phyloP scores from a whole-genome alignment of 2,797 vertebrate genomes.

The Pseudochromis fuscus region DNA sequence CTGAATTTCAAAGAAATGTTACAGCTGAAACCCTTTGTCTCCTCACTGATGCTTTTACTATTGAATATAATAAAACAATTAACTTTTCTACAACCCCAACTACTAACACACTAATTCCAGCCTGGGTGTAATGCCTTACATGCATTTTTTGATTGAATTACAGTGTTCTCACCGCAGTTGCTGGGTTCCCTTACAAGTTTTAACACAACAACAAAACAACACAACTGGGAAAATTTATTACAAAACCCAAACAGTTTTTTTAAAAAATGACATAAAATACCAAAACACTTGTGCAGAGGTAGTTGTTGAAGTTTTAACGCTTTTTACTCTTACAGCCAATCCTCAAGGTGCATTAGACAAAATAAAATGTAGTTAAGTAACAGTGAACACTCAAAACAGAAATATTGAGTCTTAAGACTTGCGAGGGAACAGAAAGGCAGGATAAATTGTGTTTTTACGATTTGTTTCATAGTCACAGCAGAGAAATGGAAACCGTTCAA shows the following conservation, averaged over 20 bases:
- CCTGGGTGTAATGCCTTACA: background rate
- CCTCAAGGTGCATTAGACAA: background rate
- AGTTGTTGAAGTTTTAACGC: too few species aligned
- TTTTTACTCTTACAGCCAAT: background rate
- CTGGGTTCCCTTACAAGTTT: background rate
- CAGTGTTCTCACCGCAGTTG: background rate
- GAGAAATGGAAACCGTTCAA: slow-evolving; percentile 35
- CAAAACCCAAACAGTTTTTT: too few species aligned
- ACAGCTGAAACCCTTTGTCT: slow-evolving; percentile 3
- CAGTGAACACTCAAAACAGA: background rate
- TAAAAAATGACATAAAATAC: too few species aligned
- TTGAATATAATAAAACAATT: slow-evolving; percentile 1
- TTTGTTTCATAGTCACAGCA: background rate
- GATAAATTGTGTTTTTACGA: slow-evolving; percentile 1
- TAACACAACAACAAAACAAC: background rate
- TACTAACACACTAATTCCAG: slow-evolving; percentile 1
- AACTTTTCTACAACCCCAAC: background rate
- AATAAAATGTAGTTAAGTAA: background rate
- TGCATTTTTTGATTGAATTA: background rate
- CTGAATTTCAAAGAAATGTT: slow-evolving; percentile 44
- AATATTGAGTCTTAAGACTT: background rate
- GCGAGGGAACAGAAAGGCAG: background rate
- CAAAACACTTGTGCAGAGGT: too few species aligned
- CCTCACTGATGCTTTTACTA: background rate
- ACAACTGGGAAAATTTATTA: too few species aligned